Evolutionary conservation across 2,797 vertebrate species (phyloP).

Genomic region (Selene dorsalis): DNA sequence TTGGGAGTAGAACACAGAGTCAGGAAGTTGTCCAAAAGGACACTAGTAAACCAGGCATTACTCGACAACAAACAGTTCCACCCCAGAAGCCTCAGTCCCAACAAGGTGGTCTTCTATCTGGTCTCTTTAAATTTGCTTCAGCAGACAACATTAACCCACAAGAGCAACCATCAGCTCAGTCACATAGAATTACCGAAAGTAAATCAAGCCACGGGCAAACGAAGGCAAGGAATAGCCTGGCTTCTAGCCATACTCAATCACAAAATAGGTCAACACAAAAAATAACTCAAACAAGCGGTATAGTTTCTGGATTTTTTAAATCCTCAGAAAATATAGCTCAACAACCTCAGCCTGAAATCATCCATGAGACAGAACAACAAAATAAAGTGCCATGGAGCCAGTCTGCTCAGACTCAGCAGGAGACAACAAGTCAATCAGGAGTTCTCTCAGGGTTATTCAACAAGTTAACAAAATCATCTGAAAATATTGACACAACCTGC

Average conservation of each 20-base stretch:
- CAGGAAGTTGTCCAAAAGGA: conserved; percentile 61
- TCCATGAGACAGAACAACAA: conserved; percentile 53
- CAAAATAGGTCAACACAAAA: conserved; percentile 62
- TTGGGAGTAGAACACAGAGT: conserved; percentile 45
- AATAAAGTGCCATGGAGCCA: conserved; percentile 49
- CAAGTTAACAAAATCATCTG: conserved; percentile 78
- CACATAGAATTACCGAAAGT: conserved; percentile 52
- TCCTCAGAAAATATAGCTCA: conserved; percentile 72
- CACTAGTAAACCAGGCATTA: conserved; percentile 59
- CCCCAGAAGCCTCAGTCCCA: conserved; percentile 68
- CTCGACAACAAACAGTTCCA: conserved; percentile 74
- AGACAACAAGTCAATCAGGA: conserved; percentile 65
- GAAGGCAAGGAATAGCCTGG: conserved; percentile 28
- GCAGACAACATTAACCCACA: conserved; percentile 78
- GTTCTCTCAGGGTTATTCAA: conserved; percentile 80
- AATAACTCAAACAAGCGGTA: conserved; percentile 61
- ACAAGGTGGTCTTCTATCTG: conserved; percentile 77
- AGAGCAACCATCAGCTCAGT: conserved; percentile 55
- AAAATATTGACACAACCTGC: conserved; percentile 61
- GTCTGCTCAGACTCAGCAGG: conserved; percentile 40
- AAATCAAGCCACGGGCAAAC: conserved; percentile 64
- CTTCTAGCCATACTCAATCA: conserved; percentile 49
- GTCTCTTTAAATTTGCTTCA: conserved; percentile 86
- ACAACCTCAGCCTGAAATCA: conserved; percentile 53
- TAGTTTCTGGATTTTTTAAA: conserved; percentile 84